Evolutionary conservation across 2,888 invertebrate species (phyloP).

Genomic region (Micropterix aruncella): DNA sequence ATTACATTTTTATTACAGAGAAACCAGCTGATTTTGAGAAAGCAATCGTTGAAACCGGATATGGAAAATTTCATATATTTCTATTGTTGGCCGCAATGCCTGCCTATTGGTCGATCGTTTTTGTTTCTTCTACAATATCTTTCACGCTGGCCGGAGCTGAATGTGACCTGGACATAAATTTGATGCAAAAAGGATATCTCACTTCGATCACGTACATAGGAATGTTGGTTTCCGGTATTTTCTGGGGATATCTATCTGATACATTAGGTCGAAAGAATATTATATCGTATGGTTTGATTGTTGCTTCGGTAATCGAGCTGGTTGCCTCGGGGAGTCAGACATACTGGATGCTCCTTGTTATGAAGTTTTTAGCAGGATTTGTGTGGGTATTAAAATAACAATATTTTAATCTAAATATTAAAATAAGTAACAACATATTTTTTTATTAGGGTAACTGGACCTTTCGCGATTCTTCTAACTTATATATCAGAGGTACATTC

Average conservation of each 20-base stretch:
- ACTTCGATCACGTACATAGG: conserved; percentile 62
- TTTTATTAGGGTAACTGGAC: conserved; percentile 42
- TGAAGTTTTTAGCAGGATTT: conserved; percentile 46
- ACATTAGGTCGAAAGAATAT: conserved; percentile 54
- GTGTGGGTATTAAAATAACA: background rate
- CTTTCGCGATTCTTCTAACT: conserved; percentile 32
- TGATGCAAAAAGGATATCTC: conserved; percentile 56
- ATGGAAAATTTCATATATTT: conserved; percentile 53
- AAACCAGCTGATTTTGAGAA: conserved; percentile 49
- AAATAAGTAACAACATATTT: too few relatives aligned
- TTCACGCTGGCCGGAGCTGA: conserved; percentile 63
- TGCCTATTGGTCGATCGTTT: conserved; percentile 51
- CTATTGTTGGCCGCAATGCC: conserved; percentile 46
- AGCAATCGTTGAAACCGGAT: conserved; percentile 53
- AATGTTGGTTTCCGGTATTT: conserved; percentile 58
- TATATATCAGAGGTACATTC: conserved; percentile 39
- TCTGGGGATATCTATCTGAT: conserved; percentile 70
- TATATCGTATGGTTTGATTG: conserved; percentile 48
- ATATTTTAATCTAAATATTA: background rate
- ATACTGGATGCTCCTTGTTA: conserved; percentile 48
- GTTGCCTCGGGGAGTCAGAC: conserved; percentile 49
- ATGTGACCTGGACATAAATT: conserved; percentile 53
- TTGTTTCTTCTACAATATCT: conserved; percentile 57
- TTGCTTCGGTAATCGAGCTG: conserved; percentile 48
- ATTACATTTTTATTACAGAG: too few relatives aligned